Evolutionary conservation across 2,113 vertebrate species (phyloP).

Genomic region (Hypocryptadius cinnamomeus): DNA sequence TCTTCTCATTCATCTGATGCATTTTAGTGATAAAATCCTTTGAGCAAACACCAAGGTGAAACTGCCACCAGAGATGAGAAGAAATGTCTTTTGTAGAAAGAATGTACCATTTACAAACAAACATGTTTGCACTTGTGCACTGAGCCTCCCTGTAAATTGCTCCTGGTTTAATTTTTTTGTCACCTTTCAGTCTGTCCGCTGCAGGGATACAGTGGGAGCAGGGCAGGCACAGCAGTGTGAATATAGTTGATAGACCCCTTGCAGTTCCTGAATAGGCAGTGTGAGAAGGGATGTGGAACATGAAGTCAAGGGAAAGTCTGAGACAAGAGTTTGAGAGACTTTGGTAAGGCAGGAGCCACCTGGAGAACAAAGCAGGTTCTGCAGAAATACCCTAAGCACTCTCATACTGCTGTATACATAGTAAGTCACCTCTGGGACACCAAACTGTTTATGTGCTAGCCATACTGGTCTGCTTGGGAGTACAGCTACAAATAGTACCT

Average conservation of each 20-base stretch:
- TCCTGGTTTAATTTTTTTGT: neutral
- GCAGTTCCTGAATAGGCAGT: neutral
- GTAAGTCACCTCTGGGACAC: neutral
- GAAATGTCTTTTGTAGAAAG: slow-evolving; percentile 25
- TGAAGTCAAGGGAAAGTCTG: neutral
- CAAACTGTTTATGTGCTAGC: neutral
- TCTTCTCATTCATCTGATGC: slow-evolving; percentile 50
- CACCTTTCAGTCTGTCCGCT: neutral
- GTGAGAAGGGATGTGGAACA: neutral
- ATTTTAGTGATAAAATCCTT: slow-evolving; percentile 52
- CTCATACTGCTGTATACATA: neutral
- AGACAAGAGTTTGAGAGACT: neutral
- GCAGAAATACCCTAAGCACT: neutral
- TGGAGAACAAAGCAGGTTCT: neutral
- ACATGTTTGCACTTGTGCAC: neutral
- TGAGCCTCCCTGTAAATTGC: neutral
- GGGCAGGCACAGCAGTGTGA: neutral
- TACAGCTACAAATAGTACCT: neutral
- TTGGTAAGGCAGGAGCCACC: neutral
- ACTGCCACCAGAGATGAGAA: neutral
- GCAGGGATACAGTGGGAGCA: neutral
- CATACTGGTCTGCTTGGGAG: neutral
- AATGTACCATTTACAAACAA: neutral
- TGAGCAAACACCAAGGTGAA: slow-evolving; percentile 41
- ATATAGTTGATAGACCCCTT: neutral